These are phyloP conservation scores for Enhydra lutris DNA, from an alignment of 2,113 vertebrate genomes.

Conservation along the genomic window DNA sequence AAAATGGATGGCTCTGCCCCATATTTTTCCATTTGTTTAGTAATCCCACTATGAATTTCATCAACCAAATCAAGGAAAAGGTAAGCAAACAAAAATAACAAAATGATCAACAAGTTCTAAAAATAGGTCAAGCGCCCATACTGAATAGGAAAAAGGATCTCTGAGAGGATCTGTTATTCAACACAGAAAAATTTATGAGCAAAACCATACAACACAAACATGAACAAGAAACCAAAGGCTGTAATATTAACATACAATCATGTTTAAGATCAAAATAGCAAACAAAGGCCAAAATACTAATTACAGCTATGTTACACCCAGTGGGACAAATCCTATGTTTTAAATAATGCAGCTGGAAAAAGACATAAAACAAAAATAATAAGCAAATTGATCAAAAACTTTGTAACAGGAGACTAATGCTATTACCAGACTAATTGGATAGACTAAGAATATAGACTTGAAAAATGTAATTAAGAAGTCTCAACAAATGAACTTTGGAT, in stretches of 20 bases:
- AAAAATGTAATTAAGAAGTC: background rate
- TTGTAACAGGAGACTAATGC: background rate
- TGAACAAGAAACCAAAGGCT: background rate
- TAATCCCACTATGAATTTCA: background rate
- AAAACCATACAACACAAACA: background rate
- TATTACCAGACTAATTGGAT: background rate
- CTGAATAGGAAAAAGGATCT: background rate
- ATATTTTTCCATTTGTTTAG: background rate
- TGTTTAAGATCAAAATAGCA: background rate
- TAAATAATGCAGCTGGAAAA: background rate
- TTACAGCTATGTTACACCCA: background rate
- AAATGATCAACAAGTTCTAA: background rate
- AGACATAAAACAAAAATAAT: background rate
- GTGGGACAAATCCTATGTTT: background rate
- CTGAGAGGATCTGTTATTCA: background rate
- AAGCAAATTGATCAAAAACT: accelerated
- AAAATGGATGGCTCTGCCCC: background rate
- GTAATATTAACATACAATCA: background rate
- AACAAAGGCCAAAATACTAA: background rate
- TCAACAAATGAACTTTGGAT: background rate
- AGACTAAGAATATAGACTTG: background rate
- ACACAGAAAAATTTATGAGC: background rate
- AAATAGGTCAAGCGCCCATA: background rate
- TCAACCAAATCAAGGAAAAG: background rate
- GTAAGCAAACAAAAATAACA: background rate